Conservation (phyloP, 1,140 invertebrate genomes). For the Macrocentrus cingulum region DNA sequence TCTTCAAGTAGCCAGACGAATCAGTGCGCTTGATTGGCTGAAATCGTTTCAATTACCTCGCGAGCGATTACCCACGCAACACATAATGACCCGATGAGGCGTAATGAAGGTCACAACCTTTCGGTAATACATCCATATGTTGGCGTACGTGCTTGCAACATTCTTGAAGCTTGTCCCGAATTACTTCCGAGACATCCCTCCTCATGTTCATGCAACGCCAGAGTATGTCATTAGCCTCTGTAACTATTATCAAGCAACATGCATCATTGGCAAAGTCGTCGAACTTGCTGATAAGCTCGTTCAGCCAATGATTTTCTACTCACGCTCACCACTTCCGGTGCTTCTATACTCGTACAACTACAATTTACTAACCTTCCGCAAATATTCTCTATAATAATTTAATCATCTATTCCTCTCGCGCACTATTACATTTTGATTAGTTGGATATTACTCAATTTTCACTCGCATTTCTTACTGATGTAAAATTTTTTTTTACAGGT, state of each 20-base stretch:
- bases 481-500: slow-evolving; percentile 54
- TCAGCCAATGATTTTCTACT: too few relatives aligned
- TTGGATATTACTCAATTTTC: too few relatives aligned
- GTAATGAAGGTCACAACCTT: slow-evolving; percentile 32
- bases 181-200: not conserved
- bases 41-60: slow-evolving; percentile 32
- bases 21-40: slow-evolving; percentile 27
- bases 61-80: slow-evolving; percentile 27
- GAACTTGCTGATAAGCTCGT: too few relatives aligned
- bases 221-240: not conserved
- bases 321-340: too few relatives aligned
- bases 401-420: too few relatives aligned
- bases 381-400: too few relatives aligned
- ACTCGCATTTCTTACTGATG: not conserved
- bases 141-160: not conserved
- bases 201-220: too few relatives aligned
- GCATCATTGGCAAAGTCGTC: not conserved
- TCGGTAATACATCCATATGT: slow-evolving; percentile 11
- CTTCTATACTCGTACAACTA: too few relatives aligned
- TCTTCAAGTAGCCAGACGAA: slow-evolving; percentile 17
- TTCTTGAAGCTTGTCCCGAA: not conserved
- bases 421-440: too few relatives aligned
- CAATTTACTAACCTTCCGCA: too few relatives aligned
- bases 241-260: too few relatives aligned
- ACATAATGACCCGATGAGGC: slow-evolving; percentile 25